phyloP scores from a whole-genome alignment of 2,113 vertebrate genomes.

The Argyrosomus japonicus region DNA sequence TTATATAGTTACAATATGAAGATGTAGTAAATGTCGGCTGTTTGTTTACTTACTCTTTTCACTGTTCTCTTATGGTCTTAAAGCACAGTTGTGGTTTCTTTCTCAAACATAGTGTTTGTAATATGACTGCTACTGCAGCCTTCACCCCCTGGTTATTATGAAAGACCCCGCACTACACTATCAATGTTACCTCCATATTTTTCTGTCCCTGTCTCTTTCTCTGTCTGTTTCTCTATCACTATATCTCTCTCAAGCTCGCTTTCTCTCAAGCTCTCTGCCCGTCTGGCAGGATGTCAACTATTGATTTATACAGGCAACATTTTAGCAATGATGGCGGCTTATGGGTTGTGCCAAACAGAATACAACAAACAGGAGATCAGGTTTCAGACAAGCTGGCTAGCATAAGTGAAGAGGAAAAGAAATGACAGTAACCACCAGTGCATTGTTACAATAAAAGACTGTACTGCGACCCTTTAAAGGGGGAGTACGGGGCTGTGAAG shows the following conservation, averaged over 20 bases:
- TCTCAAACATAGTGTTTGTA: background rate
- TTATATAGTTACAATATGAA: conserved; percentile 36
- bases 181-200: conserved; percentile 27
- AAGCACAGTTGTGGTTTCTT: conserved; percentile 11
- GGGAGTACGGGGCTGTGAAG: background rate
- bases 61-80: conserved; percentile 9
- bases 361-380: conserved; percentile 81
- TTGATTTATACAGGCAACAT: conserved; percentile 81
- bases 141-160: conserved; percentile 44
- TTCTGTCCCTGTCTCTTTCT: conserved; percentile 17
- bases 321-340: conserved; percentile 77
- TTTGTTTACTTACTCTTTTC: conserved; percentile 22
- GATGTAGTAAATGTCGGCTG: background rate
- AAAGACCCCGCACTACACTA: conserved; percentile 6
- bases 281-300: conserved; percentile 83
- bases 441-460: conserved; percentile 9
- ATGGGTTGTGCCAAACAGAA: conserved; percentile 75
- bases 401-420: conserved; percentile 55
- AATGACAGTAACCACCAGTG: conserved; percentile 48
- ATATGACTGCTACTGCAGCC: background rate
- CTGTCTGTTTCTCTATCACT: conserved; percentile 6
- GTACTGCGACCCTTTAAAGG: background rate
- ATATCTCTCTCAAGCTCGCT: conserved; percentile 27
- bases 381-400: conserved; percentile 68
- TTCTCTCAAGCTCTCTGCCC: conserved; percentile 53